Base-by-base conservation (phyloP, 2,888 invertebrate species). In the Nymphalis polychloros region DNA sequence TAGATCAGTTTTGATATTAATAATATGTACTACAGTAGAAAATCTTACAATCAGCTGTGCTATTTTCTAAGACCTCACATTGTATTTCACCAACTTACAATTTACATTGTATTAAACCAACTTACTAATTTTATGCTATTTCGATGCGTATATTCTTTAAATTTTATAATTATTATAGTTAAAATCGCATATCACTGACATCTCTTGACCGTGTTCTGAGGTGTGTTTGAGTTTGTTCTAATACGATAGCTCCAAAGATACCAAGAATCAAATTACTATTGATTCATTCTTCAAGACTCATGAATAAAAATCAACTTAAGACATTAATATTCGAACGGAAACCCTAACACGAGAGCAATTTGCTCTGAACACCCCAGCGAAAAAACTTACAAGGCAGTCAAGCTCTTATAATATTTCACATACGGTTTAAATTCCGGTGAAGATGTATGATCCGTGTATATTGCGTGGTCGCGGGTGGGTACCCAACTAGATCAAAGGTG, bases 401-500 rank as follows among this genome's bases (percentile, higher is more conserved):
- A 47, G 27, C 48, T 48, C 61, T 66, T 72, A 64, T 64, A 2
- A 0, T 0, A 7, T 19, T 55, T 0, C 4, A 7, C 10, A 66
- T 70, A 68, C 52, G 61, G 70, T 64, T 70, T 52, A 63, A 57
- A 63, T 52, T 70, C 10, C n/a, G 20, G 23, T 61, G 55, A 68
- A 57, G 31, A 20, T 19, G 23, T 47, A 17, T 53, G 52, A 70
- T 64, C 59, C 59, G 52, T 23, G 35, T 52, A 84, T 87, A 79
- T 72, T 85, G 90, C 88, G 84, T 86, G 88, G 78, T 83, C 88
- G 73, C 67, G 87, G 90, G 78, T 83, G 88, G 74, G 64, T 80
- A 69, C 77, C 77, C 85, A 91, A 84, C 80, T 90, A 79, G 92
- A 87, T 85, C 92, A 91, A 88, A 92, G 92, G 90, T 92, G 91